Percentiles rank a stretch among this genome's conserved stretches.
Conservation (phyloP, 2,797 vertebrate genomes). For the Leuciscus waleckii region DNA sequence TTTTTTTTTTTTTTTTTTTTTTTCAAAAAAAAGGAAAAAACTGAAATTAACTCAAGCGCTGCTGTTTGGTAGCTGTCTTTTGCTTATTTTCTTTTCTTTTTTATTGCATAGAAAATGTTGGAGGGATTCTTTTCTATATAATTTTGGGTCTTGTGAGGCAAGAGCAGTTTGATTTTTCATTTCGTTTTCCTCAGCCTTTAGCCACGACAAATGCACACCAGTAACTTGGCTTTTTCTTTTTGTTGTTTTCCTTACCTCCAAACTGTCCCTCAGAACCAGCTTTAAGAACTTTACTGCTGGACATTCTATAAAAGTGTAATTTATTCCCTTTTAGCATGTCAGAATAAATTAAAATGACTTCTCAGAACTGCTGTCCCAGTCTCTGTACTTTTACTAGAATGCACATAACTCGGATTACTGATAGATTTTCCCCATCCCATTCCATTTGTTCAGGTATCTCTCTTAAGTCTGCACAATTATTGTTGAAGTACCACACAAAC, state of each 20-base stretch:
- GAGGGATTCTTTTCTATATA: slow-evolving; percentile 68
- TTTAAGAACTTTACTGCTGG: slow-evolving; percentile 80
- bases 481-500: slow-evolving; percentile 39
- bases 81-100: slow-evolving; percentile 28
- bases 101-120: slow-evolving; percentile 58
- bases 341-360: slow-evolving; percentile 76
- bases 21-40: no score
- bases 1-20: slow-evolving; percentile 77
- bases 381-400: slow-evolving; percentile 64
- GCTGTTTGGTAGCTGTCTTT: slow-evolving; percentile 54
- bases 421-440: not conserved
- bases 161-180: slow-evolving; percentile 72
- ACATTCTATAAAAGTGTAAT: slow-evolving; percentile 85
- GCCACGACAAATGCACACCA: slow-evolving; percentile 69
- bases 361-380: slow-evolving; percentile 68
- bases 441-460: slow-evolving; percentile 11
- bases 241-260: slow-evolving; percentile 64
- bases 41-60: no score
- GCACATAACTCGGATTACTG: not conserved
- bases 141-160: slow-evolving; percentile 77
- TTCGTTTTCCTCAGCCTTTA: slow-evolving; percentile 69
- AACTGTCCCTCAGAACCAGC: slow-evolving; percentile 75
- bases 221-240: slow-evolving; percentile 55
- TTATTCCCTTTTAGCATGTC: slow-evolving; percentile 90
- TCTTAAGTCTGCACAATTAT: slow-evolving; percentile 34